These are phyloP conservation scores for Pyrgus malvae DNA, from an alignment of 2,888 invertebrate genomes.

Conservation along the genomic window DNA sequence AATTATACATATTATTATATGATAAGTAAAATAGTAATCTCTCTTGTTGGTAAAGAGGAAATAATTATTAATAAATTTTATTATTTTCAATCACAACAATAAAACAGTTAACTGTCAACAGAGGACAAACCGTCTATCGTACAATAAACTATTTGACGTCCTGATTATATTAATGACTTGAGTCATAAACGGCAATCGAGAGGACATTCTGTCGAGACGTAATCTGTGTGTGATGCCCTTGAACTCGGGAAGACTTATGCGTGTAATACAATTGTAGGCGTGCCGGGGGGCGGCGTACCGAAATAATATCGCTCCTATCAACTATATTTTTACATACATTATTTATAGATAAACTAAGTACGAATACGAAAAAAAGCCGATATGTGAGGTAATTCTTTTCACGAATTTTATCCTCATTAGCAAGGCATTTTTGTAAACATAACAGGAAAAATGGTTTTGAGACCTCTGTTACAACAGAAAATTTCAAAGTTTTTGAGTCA, in stretches of 20 bases:
- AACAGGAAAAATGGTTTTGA: too few relatives aligned
- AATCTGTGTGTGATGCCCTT: conserved; percentile 40
- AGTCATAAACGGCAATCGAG: background rate
- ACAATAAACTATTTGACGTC: background rate
- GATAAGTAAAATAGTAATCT: too few relatives aligned
- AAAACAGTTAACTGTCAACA: background rate
- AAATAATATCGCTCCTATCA: background rate
- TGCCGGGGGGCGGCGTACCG: conserved; percentile 8
- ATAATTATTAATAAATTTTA: too few relatives aligned
- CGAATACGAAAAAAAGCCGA: too few relatives aligned
- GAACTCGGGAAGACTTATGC: conserved; percentile 53
- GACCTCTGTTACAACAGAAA: too few relatives aligned
- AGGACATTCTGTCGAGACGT: background rate
- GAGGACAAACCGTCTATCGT: background rate
- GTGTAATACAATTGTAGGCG: conserved; percentile 46
- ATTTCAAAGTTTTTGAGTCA: too few relatives aligned
- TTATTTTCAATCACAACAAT: too few relatives aligned
- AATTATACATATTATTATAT: too few relatives aligned
- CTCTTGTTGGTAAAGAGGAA: too few relatives aligned
- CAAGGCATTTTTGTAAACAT: too few relatives aligned
- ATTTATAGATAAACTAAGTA: background rate
- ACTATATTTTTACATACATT: background rate
- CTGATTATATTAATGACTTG: background rate
- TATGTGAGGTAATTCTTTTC: too few relatives aligned
- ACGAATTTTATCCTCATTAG: too few relatives aligned